Evolutionary conservation across 2,888 invertebrate species (phyloP), one percentile per base, ranked within the genome.

Genomic region (Sesia apiformis): DNA sequence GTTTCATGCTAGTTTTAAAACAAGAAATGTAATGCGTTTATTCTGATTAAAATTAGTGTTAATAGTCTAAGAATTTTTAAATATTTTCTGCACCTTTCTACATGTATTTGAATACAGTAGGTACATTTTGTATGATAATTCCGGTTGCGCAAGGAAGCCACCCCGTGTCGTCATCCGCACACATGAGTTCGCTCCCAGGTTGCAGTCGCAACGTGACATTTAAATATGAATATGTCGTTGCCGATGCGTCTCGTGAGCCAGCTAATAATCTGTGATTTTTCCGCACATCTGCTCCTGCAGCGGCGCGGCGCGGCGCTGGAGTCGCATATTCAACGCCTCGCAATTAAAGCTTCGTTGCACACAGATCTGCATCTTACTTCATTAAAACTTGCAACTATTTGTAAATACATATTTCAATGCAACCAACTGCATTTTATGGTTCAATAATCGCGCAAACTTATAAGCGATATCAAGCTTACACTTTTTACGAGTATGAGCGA

Each of bases 231-330:
- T 85, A 76, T 80, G 81, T 80, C 82, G 77, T 70, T 70, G 69
- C 61, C 65, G 64, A 65, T 58, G 66, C 74, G 70, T 67, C 73
- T 66, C 69, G 61, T 61, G 64, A 63, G 7, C 64, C 69, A 60
- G 74, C 75, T 87, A 85, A 86, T 88, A 86, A 86, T 78, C 75
- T 79, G 61, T 69, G 81, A 86, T 86, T 87, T 84, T 88, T 88
- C 84, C 81, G 79, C 85, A 67, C 87, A 78, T 76, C 79, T 82
- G 85, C 69, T 60, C 69, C 57, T 69, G 59, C 60, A 67, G 61
- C 54, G 56, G 7, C 38, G 5, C 4, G 38, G 46, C 46, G 8
- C 8, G 8, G 23, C 2, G 41, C 52, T 49, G 52, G 42, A 40
- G 55, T 46, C 46, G 46, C 8, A 5, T 4, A 8, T 39, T 46